These are phyloP conservation scores for Balearica regulorum DNA, from an alignment of 2,797 vertebrate genomes.

Conservation along the genomic window DNA sequence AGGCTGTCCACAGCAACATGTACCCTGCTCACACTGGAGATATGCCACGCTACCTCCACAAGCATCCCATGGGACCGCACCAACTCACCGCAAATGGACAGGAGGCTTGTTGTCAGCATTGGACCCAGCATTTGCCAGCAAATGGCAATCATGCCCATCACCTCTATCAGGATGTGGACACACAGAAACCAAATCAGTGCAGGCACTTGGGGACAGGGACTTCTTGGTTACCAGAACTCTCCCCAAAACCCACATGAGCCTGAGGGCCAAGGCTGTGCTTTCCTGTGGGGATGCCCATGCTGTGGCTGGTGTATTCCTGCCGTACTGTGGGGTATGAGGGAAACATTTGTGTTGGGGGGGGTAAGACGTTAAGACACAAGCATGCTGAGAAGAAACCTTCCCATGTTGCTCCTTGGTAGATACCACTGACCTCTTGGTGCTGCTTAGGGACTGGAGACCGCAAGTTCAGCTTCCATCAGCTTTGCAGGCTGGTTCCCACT, in stretches of 20 bases:
- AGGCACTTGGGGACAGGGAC: neutral
- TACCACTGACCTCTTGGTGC: fast-evolving
- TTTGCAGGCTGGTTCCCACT: neutral
- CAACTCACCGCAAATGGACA: fast-evolving
- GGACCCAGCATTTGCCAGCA: fast-evolving
- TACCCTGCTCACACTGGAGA: neutral
- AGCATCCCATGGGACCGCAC: fast-evolving
- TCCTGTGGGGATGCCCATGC: too few relatives aligned
- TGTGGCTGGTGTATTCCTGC: neutral
- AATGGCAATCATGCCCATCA: neutral
- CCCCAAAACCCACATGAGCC: neutral
- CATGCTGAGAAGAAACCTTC: neutral
- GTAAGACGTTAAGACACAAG: neutral
- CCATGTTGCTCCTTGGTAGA: neutral
- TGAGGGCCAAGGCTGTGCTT: neutral
- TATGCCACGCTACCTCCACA: fast-evolving
- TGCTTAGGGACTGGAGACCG: neutral
- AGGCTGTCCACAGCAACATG: neutral
- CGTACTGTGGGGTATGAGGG: fast-evolving
- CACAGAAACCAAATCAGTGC: neutral
- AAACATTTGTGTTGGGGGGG: neutral
- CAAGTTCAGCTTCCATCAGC: neutral
- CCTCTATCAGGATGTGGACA: neutral
- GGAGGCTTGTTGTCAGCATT: neutral
- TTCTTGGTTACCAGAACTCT: neutral